These are phyloP conservation scores for Scytalopus superciliaris DNA, from an alignment of 2,113 vertebrate species.

Conservation along the genomic window DNA sequence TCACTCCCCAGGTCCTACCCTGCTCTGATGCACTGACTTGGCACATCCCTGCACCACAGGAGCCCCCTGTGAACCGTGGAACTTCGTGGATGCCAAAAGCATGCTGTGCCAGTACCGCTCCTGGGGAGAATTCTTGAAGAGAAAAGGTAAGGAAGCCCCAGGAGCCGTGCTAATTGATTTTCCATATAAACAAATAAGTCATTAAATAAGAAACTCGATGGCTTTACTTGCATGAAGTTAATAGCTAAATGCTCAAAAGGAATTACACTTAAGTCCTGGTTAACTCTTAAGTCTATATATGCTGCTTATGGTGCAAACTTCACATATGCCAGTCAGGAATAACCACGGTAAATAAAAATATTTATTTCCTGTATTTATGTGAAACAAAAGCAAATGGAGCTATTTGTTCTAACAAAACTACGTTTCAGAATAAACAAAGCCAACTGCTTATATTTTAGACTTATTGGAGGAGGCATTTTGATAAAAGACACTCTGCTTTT, in stretches of 20 bases:
- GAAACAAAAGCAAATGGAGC: conserved; percentile 2
- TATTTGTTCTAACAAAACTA: neutral
- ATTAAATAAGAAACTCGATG: conserved; percentile 64
- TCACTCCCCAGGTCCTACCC: neutral
- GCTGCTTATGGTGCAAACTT: neutral
- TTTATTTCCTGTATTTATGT: neutral
- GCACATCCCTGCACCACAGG: neutral
- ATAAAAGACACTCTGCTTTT: neutral
- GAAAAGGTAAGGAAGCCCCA: conserved; percentile 65
- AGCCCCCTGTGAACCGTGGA: neutral
- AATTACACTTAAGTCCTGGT: conserved; percentile 50
- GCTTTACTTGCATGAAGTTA: conserved; percentile 60
- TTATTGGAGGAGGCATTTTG: neutral
- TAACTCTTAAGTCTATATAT: conserved; percentile 51
- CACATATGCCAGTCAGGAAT: neutral
- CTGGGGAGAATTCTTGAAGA: conserved; percentile 50
- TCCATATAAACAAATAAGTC: conserved; percentile 72
- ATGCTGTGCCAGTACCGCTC: neutral
- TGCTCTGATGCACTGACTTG: neutral
- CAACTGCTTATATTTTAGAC: neutral
- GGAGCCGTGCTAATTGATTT: conserved; percentile 69
- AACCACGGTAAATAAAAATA: neutral
- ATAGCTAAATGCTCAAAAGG: conserved; percentile 49
- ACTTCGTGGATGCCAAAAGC: neutral
- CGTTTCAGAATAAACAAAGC: neutral